Evolutionary conservation across 2,888 invertebrate species (phyloP).

Genomic region (Campoplex nolae): DNA sequence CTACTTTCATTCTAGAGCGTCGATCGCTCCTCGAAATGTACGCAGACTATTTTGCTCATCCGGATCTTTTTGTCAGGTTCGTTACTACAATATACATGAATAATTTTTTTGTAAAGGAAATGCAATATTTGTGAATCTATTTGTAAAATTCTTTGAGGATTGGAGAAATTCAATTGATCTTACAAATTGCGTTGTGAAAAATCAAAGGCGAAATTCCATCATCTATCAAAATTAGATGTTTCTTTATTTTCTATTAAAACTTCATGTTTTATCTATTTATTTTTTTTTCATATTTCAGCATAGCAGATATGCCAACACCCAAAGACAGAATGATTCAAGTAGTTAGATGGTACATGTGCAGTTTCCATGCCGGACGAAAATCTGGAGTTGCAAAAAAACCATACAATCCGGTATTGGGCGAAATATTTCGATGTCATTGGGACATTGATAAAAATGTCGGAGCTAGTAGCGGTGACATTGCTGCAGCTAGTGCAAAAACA

Average conservation of each 20-base stretch:
- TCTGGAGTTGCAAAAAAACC: constrained; percentile 99
- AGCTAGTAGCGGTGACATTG: constrained; percentile 40
- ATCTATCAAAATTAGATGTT: not conserved
- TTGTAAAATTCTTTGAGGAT: not conserved
- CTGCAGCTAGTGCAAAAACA: constrained; percentile 68
- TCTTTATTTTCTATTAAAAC: not conserved
- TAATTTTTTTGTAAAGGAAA: not conserved
- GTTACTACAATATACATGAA: not conserved
- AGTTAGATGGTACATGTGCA: constrained; percentile 98
- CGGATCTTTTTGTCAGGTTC: constrained; percentile 95
- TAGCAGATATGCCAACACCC: constrained; percentile 94
- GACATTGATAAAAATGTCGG: constrained; percentile 86
- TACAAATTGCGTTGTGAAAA: not conserved
- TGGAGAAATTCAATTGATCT: too few relatives aligned
- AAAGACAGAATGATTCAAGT: constrained; percentile 97
- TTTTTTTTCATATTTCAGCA: constrained; percentile 86
- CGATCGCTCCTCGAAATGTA: constrained; percentile 99
- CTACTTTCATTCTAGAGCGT: constrained; percentile 99
- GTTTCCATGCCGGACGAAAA: constrained; percentile 99
- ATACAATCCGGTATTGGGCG: constrained; percentile 99
- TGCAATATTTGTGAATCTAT: not conserved
- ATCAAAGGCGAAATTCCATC: not conserved
- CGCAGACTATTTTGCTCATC: constrained; percentile 99
- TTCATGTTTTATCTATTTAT: not conserved
- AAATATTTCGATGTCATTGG: constrained; percentile 97